Percentiles rank a stretch among this genome's conserved stretches.
phyloP scores from a whole-genome alignment of 2,797 vertebrate species.

The Malurus leucopterus region DNA sequence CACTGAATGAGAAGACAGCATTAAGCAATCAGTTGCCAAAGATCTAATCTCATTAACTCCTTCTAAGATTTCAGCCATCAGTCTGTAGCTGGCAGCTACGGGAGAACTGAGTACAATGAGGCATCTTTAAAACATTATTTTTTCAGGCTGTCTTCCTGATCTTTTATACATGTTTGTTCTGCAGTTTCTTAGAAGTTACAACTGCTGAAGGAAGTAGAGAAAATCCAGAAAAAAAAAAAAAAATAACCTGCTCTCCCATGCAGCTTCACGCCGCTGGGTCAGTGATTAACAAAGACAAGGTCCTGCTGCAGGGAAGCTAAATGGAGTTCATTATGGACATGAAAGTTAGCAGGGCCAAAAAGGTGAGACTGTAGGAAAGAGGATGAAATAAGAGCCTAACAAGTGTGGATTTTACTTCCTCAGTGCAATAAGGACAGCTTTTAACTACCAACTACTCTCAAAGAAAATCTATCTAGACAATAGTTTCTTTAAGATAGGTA shows the following conservation, averaged over 20 bases:
- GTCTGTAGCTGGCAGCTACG: not conserved
- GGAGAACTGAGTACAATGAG: slow-evolving; percentile 11
- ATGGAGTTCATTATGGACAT: slow-evolving; percentile 67
- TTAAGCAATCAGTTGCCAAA: not conserved
- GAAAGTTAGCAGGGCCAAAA: slow-evolving; percentile 53
- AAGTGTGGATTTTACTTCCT: slow-evolving; percentile 65
- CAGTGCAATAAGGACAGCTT: slow-evolving; percentile 28
- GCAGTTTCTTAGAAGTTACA: slow-evolving; percentile 19
- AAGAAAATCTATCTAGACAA: not conserved
- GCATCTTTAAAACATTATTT: slow-evolving; percentile 40
- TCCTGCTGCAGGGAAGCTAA: slow-evolving; percentile 55
- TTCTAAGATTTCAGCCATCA: not conserved
- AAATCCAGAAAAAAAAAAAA: not conserved
- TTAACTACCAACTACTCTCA: slow-evolving; percentile 23
- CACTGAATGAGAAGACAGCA: not conserved
- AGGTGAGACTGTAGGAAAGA: slow-evolving; percentile 54
- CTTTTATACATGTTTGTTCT: slow-evolving; percentile 28
- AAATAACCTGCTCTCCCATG: not conserved
- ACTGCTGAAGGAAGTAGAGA: slow-evolving; percentile 32
- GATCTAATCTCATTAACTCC: slow-evolving; percentile 30
- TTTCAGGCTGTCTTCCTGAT: slow-evolving; percentile 32
- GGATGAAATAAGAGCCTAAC: slow-evolving; percentile 63
- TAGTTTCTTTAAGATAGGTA: not conserved
- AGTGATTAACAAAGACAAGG: slow-evolving; percentile 60
- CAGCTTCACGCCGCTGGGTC: slow-evolving; percentile 26